phyloP scores from a whole-genome alignment of 1,140 invertebrate species.

The Nasonia giraulti region DNA sequence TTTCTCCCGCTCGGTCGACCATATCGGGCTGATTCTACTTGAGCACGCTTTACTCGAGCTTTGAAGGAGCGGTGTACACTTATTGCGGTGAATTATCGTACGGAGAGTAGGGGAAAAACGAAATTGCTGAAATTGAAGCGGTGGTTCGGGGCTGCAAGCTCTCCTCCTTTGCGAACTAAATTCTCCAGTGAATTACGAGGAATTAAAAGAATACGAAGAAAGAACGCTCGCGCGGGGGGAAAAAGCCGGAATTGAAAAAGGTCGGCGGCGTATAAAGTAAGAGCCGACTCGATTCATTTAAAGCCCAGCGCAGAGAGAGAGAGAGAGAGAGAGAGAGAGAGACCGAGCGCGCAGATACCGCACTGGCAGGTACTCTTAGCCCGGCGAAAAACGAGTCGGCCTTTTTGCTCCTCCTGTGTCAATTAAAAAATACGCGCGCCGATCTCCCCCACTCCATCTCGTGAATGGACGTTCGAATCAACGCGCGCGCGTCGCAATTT shows the following conservation, averaged over 20 bases:
- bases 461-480: conserved; percentile 6
- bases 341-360: neutral
- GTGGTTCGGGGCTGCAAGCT: neutral
- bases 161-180: neutral
- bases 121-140: neutral
- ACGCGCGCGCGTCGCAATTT: conserved; percentile 8
- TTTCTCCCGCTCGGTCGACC: neutral
- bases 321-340: neutral
- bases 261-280: conserved; percentile 1
- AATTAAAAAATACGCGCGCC: conserved; percentile 36
- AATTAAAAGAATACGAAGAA: neutral
- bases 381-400: neutral
- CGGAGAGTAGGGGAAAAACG: too few species aligned
- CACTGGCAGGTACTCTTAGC: conserved; percentile 11
- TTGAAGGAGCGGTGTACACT: too few species aligned
- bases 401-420: conserved; percentile 16
- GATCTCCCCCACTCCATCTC: neutral
- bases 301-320: neutral
- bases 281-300: conserved; percentile 23
- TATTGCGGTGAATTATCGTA: too few species aligned
- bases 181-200: neutral
- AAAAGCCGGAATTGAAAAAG: neutral
- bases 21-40: neutral
- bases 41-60: neutral
- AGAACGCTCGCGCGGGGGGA: neutral